These are phyloP conservation scores for Noctua comes DNA, from an alignment of 2,888 invertebrate species.

Conservation along the genomic window DNA sequence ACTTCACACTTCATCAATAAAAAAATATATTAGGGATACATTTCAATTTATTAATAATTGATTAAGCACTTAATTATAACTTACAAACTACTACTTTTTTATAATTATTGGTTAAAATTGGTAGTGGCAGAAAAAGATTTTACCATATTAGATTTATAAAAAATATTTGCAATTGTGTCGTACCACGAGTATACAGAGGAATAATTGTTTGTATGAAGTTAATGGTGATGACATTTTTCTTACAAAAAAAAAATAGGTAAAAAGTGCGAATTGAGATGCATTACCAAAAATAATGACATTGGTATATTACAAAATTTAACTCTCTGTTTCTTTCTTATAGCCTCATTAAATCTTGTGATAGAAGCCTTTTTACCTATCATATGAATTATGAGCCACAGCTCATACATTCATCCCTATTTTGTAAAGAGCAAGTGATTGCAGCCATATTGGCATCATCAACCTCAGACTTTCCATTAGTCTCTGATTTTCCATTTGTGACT, in stretches of 20 bases:
- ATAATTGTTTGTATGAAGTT: not conserved
- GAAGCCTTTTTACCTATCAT: not conserved
- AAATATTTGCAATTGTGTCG: not conserved
- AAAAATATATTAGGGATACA: not conserved
- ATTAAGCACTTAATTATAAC: slow-evolving; percentile 14
- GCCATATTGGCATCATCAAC: slow-evolving; percentile 91
- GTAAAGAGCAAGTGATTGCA: slow-evolving; percentile 95
- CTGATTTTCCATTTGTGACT: slow-evolving; percentile 75
- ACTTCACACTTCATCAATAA: not conserved
- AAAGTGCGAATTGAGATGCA: not conserved
- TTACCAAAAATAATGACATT: not conserved
- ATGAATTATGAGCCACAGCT: slow-evolving; percentile 95
- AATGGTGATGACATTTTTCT: not conserved
- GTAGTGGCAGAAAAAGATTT: not conserved
- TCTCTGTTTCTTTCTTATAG: not conserved
- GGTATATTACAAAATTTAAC: not conserved
- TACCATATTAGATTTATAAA: not conserved
- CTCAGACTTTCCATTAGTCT: slow-evolving; percentile 77
- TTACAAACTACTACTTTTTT: not conserved
- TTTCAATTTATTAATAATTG: slow-evolving; percentile 14
- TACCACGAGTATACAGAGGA: not conserved
- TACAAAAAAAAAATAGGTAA: not conserved
- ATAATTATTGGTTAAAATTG: slow-evolving; percentile 1
- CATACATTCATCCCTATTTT: slow-evolving; percentile 96
- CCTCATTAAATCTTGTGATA: not conserved